Conservation (phyloP, 1,140 invertebrate genomes). For the Cydia strobilella region DNA sequence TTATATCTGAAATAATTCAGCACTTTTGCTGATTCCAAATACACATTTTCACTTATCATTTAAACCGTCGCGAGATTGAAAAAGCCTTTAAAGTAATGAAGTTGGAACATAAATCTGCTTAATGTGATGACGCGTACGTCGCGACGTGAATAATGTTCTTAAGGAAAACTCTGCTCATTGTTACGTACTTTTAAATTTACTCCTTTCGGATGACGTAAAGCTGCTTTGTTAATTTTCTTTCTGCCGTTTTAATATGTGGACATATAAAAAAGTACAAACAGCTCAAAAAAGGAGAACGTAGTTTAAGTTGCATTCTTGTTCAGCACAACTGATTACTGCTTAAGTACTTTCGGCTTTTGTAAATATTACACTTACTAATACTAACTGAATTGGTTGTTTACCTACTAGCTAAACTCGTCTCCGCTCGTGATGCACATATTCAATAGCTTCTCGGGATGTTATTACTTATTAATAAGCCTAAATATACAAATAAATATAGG, state of each 20-base stretch:
- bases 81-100: conserved; percentile 38
- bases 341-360: too few species aligned
- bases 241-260: neutral
- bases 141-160: conserved; percentile 62
- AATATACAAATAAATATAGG: too few species aligned
- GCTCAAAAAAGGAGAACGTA: neutral
- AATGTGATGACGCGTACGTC: conserved; percentile 44
- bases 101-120: conserved; percentile 44
- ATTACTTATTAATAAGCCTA: too few species aligned
- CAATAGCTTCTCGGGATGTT: too few species aligned
- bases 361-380: too few species aligned
- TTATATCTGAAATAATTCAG: conserved; percentile 7
- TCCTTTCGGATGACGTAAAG: conserved; percentile 30
- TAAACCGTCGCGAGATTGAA: conserved; percentile 33
- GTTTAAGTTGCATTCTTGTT: neutral
- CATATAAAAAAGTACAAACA: neutral
- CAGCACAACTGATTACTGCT: too few species aligned
- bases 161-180: conserved; percentile 45
- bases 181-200: conserved; percentile 31
- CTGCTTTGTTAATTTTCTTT: conserved; percentile 30
- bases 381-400: too few species aligned
- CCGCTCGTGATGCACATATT: too few species aligned
- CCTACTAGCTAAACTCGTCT: too few species aligned
- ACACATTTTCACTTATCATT: conserved; percentile 31
- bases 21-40: conserved; percentile 26